Base-by-base conservation (phyloP, 1,140 invertebrate species). In the Zaprionus vittiger region DNA sequence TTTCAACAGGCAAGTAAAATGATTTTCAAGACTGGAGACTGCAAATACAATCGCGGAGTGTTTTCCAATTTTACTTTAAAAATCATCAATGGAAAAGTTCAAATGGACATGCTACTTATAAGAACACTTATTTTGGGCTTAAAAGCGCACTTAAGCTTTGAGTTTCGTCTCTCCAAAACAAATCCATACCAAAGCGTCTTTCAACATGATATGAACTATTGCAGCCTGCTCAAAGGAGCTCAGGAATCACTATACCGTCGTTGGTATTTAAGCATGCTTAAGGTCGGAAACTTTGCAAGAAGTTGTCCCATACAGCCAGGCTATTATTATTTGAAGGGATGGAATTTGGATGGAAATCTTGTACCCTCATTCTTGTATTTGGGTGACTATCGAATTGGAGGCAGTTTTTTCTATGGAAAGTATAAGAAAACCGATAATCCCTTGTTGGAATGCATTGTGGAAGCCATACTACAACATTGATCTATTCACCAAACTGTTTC, bases 151-250 rank as follows among this genome's bases (percentile, higher is more conserved):
- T 5, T 92, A 6, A 81, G 76, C 28, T 85, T 91, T 54, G 85
- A 89, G 44, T 71, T 92, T 49, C 81, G 91, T 1, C 20, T 79
- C 12, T n/a, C 68, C 1, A 85, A 91, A 26, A 52, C 63, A 1
- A 89, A 89, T 7, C 4, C 57, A 1, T 91, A 91, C 57, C 90
- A 92, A 22, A 89, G 73, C 31, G 34, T 91, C 9, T 91, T 85
- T 55, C 57, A 79, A 9, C 87, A 91, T 52, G 73, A 89, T 55
- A 64, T 92, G 6, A 86, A 92, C 72, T 79, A 89, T 66, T 92
- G 91, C 54, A 28, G 60, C 2, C 22, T 91, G 14, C 69, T 92
- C 9, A 81, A 69, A 9, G 75, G 79, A 0, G n/a, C 76, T 1
- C 83, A 80, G 12, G 54, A 81, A 41, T 77, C 81, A 2, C 14